These are phyloP conservation scores for Cichladusa arquata DNA, from an alignment of 2,113 vertebrate species.

Conservation along the genomic window DNA sequence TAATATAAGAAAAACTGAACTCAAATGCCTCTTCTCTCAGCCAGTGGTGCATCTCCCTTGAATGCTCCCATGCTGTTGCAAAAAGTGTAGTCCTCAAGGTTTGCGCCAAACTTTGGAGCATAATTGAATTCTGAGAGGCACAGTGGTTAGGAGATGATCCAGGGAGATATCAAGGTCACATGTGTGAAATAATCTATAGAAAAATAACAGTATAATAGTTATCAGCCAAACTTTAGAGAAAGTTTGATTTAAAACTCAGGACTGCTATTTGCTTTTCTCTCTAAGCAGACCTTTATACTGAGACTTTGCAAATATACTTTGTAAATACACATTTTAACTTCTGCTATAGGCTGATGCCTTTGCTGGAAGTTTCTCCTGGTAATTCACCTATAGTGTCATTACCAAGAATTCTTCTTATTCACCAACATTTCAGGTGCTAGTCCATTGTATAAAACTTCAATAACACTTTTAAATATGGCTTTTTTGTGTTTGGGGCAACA, in stretches of 20 bases:
- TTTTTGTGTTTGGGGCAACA: neutral
- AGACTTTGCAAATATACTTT: neutral
- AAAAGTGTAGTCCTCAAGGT: neutral
- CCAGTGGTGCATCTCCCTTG: neutral
- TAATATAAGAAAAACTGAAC: constrained; percentile 17
- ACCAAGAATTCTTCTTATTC: neutral
- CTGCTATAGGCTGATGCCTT: neutral
- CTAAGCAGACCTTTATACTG: neutral
- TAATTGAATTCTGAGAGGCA: neutral
- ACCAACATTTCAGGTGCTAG: neutral
- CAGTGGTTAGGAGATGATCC: neutral
- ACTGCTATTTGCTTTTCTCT: neutral
- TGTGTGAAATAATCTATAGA: neutral
- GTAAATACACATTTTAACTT: neutral
- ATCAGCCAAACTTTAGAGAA: neutral
- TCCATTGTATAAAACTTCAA: neutral
- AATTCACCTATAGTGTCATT: neutral
- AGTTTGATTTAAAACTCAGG: neutral
- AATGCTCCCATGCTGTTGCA: neutral
- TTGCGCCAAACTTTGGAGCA: neutral
- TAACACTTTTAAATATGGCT: neutral
- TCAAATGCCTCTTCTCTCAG: neutral
- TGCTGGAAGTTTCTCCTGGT: neutral
- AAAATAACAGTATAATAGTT: neutral
- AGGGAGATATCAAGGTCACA: neutral